Conservation (phyloP, 2,113 vertebrate species). For the Galemys pyrenaicus region DNA sequence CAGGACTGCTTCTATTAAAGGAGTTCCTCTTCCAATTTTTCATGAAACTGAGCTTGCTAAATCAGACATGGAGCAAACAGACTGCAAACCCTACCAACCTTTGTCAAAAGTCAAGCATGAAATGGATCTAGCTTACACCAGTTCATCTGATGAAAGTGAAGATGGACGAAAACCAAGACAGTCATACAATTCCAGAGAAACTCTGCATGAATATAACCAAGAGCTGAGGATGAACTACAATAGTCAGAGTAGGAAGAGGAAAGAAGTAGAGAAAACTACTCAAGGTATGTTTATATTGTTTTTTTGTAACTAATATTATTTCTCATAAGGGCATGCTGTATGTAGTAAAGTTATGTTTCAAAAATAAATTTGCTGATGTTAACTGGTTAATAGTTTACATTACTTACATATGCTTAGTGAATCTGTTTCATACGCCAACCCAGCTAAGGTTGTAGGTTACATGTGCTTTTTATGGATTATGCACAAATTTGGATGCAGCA, state of each 20-base stretch:
- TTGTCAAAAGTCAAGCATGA: conserved; percentile 96
- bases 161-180: conserved; percentile 93
- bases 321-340: conserved; percentile 14
- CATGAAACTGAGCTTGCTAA: conserved; percentile 86
- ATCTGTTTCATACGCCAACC: conserved; percentile 52
- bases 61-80: conserved; percentile 96
- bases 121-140: conserved; percentile 96
- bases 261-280: conserved; percentile 89
- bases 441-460: conserved; percentile 36
- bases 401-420: conserved; percentile 25
- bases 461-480: conserved; percentile 62
- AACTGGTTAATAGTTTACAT: conserved; percentile 68
- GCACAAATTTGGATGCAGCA: conserved; percentile 58
- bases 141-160: conserved; percentile 97
- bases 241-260: conserved; percentile 93
- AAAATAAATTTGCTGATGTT: conserved; percentile 56
- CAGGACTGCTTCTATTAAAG: conserved; percentile 85
- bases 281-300: conserved; percentile 88
- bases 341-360: conserved; percentile 32
- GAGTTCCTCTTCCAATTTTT: conserved; percentile 84
- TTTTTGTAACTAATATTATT: conserved; percentile 28
- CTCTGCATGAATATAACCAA: conserved; percentile 94
- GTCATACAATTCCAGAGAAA: conserved; percentile 96
- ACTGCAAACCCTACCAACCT: conserved; percentile 98
- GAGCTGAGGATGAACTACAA: conserved; percentile 94